phyloP scores from a whole-genome alignment of 2,797 vertebrate genomes.

The Pangasius larnaudii region DNA sequence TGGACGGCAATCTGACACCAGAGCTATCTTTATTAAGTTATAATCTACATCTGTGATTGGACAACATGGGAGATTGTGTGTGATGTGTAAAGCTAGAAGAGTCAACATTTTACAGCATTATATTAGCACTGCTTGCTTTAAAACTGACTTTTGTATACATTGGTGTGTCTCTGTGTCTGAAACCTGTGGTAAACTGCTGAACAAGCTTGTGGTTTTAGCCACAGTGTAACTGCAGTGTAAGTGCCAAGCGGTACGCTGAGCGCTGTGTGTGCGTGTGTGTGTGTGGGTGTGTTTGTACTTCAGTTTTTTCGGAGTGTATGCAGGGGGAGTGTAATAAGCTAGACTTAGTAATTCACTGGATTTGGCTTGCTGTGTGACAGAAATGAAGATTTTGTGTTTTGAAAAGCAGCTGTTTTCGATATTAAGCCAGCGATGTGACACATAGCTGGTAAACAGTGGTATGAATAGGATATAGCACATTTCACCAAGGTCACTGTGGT shows the following conservation, averaged over 20 bases:
- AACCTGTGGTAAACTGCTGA: constrained; percentile 12
- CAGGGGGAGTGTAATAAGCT: constrained; percentile 8
- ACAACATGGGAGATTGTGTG: neutral
- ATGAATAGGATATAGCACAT: neutral
- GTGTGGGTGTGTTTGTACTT: neutral
- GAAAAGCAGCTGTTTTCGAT: neutral
- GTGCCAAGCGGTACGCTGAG: neutral
- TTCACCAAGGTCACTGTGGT: constrained; percentile 3
- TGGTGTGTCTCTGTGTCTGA: neutral
- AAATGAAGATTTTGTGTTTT: neutral
- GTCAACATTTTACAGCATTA: neutral
- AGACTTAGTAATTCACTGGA: neutral
- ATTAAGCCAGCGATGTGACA: neutral
- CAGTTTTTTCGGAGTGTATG: constrained; percentile 13
- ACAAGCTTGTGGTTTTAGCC: constrained; percentile 23
- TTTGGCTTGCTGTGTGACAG: neutral
- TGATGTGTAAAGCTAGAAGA: neutral
- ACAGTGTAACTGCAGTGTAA: constrained; percentile 28
- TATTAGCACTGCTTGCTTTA: neutral
- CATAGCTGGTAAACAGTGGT: neutral
- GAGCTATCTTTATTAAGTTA: neutral
- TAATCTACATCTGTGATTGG: neutral
- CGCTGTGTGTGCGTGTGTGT: neutral
- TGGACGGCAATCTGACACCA: neutral
- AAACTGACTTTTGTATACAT: neutral